Base-by-base conservation (phyloP, 1,140 invertebrate genomes). In the Globodera rostochiensis region DNA sequence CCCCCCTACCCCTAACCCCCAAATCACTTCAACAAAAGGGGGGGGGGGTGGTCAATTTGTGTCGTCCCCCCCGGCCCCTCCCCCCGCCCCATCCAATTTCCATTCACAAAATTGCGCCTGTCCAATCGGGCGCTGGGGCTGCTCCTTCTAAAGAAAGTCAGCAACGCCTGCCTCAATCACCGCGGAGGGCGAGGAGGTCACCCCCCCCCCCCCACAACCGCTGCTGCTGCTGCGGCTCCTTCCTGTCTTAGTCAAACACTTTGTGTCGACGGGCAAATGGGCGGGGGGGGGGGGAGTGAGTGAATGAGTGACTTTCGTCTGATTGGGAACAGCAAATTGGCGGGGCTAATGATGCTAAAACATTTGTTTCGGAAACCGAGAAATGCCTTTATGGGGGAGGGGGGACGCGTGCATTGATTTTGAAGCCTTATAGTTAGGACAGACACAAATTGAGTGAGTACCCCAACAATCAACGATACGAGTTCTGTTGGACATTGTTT, bases 1-100 rank as follows among this genome's bases (percentile, higher is more conserved):
- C 57, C 6, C 57, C 57, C 57, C 57, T 3, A 0, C 7, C 1
- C 7, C 57, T 11, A 60, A 11, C 57, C 57, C 57, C 19, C 57
- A 60, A 60, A 60, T 60, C 57, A 60, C 57, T 60, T 60, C 57
- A 60, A 60, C 57, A 60, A 60, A 60, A 60, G 57, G 57, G 50
- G 50, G 50, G 8, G 50, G 50, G 8, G 50, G 57, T 60, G 57
- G 57, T 60, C 57, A 60, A 60, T 60, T 60, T 60, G 13, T 60
- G 57, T 60, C 57, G 57, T 60, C 57, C 57, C 57, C 6, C 57
- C 57, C 57, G 9, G 3, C 6, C 57, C 57, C 57, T 15, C 57
- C 57, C 57, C 8, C 13, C 57, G 15, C 57, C 57, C 57, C 57
- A 60, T 60, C 57, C 57, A 60, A 60, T 60, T 60, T 60, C 57